phyloP scores from a whole-genome alignment of 2,113 vertebrate genomes.

The Notiomystis cincta region DNA sequence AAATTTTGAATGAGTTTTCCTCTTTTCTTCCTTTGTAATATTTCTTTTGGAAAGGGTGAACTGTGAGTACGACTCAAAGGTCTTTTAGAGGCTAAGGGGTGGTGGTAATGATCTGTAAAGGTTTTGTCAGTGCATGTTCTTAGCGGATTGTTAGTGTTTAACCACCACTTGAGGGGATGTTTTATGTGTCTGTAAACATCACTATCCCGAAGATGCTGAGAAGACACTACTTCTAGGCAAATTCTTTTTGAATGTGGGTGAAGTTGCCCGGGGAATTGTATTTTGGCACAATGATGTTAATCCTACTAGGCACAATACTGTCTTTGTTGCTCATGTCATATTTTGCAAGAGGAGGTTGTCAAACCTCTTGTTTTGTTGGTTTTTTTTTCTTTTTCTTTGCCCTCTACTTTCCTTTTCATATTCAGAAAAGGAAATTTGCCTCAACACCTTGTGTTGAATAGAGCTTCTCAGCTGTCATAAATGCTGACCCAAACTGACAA shows the following conservation, averaged over 20 bases:
- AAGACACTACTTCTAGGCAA: not conserved
- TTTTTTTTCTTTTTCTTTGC: not conserved
- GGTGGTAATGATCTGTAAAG: not conserved
- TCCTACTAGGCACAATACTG: not conserved
- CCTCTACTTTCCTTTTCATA: not conserved
- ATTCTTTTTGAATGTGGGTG: not conserved
- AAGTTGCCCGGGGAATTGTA: not conserved
- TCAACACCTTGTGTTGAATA: not conserved
- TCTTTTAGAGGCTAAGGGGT: not conserved
- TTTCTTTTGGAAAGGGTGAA: not conserved
- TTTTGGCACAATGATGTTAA: not conserved
- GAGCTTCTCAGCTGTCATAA: not conserved
- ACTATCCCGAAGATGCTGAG: not conserved
- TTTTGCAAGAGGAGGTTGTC: not conserved
- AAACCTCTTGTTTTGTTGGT: not conserved
- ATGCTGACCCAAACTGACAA: not conserved
- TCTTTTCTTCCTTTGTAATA: not conserved
- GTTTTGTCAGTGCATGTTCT: not conserved
- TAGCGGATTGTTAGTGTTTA: not conserved
- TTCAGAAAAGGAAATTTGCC: not conserved
- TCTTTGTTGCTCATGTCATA: not conserved
- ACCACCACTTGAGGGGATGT: not conserved
- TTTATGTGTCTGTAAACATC: not conserved
- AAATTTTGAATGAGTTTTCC: not conserved
- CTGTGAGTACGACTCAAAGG: not conserved